Conservation (phyloP, 2,797 vertebrate species). For the Myripristis jacobus region DNA sequence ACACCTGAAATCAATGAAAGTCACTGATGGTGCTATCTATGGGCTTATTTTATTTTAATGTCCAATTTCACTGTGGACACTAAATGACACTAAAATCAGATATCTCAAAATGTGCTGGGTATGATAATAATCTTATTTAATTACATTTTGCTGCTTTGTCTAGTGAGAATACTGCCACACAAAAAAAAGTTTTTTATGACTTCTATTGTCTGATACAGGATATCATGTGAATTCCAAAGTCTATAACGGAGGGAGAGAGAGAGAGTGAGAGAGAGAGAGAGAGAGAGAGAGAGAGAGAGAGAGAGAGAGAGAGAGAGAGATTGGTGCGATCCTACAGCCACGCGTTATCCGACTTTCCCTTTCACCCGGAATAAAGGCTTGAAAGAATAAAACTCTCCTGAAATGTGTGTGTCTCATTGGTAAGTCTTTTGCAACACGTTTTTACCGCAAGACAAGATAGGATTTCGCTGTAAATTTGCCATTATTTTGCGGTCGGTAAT, state of each 20-base stretch:
- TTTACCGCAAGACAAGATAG: no score
- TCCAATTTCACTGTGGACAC: slow-evolving; percentile 8
- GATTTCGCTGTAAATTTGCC: no score
- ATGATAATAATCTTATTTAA: slow-evolving; percentile 36
- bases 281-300: background rate
- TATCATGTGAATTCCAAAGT: slow-evolving; percentile 40
- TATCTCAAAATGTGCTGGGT: background rate
- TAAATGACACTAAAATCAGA: background rate
- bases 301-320: slow-evolving; percentile 16
- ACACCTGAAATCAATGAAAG: background rate
- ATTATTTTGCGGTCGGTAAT: no score
- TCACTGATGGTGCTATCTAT: no score
- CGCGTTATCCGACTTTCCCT: slow-evolving; percentile 10
- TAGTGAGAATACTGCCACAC: slow-evolving; percentile 15
- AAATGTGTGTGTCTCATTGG: background rate
- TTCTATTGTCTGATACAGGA: no score
- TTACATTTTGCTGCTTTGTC: slow-evolving; percentile 1
- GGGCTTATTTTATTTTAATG: no score
- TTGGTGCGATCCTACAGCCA: background rate
- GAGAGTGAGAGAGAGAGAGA: background rate
- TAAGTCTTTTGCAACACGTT: background rate
- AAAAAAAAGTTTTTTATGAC: no score
- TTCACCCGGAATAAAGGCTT: background rate
- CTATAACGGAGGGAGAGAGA: background rate
- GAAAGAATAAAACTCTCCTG: no score